Base-by-base conservation (phyloP, 92 coral and sea anemone genomes). In the Parazoanthus atlanticus region DNA sequence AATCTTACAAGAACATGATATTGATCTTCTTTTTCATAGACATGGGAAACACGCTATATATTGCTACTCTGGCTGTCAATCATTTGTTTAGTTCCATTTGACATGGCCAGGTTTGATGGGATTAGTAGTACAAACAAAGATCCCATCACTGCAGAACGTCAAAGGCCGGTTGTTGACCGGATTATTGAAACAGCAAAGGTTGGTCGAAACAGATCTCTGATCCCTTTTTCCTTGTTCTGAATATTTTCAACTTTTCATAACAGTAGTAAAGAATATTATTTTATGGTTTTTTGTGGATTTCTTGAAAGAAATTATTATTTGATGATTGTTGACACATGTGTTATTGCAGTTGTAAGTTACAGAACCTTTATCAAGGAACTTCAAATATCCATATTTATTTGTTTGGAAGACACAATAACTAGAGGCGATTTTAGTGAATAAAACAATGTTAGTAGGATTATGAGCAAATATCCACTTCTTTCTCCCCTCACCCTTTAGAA, bases 41-140 rank as follows among this genome's bases (percentile, higher is more conserved):
- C 99, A 25, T 97, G 99, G 99, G 99, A 97, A 77, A 89, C 98
- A 4, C 92, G 99, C 3, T 97, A 97, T 89, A 93, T 97, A 4
- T 76, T 97, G 71, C 84, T 97, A 56, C 88, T 97, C 29, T 97
- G 99, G 99, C 87, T 97, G 58, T 97, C 99, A 13, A 97, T 97
- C 64, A 96, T 94, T 74, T 97, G 99, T 43, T 91, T 97, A 98
- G 91, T 97, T 40, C 99, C 99, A 29, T 97, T 97, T 97, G 99
- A 95, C 81, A 97, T 97, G 99, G 93, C 94, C 71, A 93, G 99
- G 90, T 94, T 97, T 90, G 99, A 97, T 93, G 99, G 99, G 3
- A 67, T 74, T 28, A 74, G 77, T 49, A 84, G 73, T 33, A 77
- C 17, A 3, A 43, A 82, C 15, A 47, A 83, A 84, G 92, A 91